A percentile compares a stretch with the other conserved stretches of the same genome.
Evolutionary conservation across 2,888 invertebrate genomes (phyloP).

Genomic region (Cepaea hortensis): DNA sequence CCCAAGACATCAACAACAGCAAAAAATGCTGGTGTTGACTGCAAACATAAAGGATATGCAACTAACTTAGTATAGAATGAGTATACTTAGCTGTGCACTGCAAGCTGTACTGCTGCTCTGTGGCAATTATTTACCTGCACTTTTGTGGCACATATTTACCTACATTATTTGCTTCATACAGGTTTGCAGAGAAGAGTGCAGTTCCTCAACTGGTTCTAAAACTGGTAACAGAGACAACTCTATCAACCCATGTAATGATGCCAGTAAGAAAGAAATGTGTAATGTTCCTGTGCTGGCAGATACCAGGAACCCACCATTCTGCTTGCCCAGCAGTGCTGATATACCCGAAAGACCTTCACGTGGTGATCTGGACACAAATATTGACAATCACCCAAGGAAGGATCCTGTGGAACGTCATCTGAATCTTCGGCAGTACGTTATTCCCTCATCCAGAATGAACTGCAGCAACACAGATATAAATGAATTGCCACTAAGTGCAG

Average conservation of each 20-base stretch:
- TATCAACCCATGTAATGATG: constrained; percentile 30
- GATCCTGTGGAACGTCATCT: constrained; percentile 15
- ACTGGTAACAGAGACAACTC: constrained; percentile 39
- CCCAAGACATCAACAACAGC: no score
- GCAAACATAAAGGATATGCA: no score
- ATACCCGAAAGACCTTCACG: constrained; percentile 5
- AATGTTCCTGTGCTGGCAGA: constrained; percentile 63
- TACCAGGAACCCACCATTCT: constrained; percentile 57
- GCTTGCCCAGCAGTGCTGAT: constrained; percentile 52
- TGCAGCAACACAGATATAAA: constrained; percentile 21
- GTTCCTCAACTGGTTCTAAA: constrained; percentile 63
- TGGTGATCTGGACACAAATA: constrained; percentile 7
- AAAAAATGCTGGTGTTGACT: no score
- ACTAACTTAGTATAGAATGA: no score
- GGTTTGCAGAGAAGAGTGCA: constrained; percentile 57
- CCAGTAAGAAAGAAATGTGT: constrained; percentile 59
- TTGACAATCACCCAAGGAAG: constrained; percentile 2
- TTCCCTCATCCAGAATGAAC: constrained; percentile 22
- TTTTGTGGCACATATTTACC: no score
- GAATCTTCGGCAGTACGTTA: constrained; percentile 41
- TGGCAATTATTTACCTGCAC: no score
- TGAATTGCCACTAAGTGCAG: not conserved
- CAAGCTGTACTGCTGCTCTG: no score
- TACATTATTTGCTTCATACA: not conserved
- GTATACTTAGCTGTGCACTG: no score